Base-by-base conservation (phyloP, 2,888 invertebrate genomes). In the Lasius fuliginosus region DNA sequence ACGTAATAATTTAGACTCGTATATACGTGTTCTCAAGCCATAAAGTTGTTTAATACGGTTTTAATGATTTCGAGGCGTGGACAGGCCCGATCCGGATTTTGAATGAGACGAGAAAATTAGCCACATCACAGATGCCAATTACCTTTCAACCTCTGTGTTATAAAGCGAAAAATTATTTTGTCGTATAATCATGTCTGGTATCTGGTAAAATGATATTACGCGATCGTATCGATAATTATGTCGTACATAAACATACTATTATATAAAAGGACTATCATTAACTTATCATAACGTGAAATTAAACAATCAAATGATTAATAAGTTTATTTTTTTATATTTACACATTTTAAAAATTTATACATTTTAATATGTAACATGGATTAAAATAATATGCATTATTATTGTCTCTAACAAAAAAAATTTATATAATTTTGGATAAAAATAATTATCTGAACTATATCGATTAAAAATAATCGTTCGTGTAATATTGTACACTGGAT, bases 31-130 rank as follows among this genome's bases (percentile, higher is more conserved):
- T 84, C 58, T 65, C 85, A 85, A 90, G 87, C 91, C 90, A 88
- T 92, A 92, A 92, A 92, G 86, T 88, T 88, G 89, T 88, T 92
- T 91, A 92, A 90, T 91, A 91, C 85, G 89, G 81, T 91, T 91
- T 92, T 92, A 92, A 92, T 89, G 91, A 91, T 92, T 91, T 86
- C 88, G 85, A 90, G 90, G 85, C 90, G 88, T 89, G 90, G 88
- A 89, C 87, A 89, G 85, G 76, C 58, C 77, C 68, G 84, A 86
- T 87, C 82, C 83, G 84, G 67, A 88, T 87, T 85, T 86, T 69
- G 75, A 85, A 83, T 64, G 81, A 73, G 76, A 60, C 33, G 79
- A 74, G 84, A 73, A 86, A 90, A 87, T 88, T 90, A 86, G 69
- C 40, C 23, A 71, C 9, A 33, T 18, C 40, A 23, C 23, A 64